These are phyloP conservation scores for Nipponacmea schrenckii DNA, from an alignment of 2,888 invertebrate species.

Conservation along the genomic window DNA sequence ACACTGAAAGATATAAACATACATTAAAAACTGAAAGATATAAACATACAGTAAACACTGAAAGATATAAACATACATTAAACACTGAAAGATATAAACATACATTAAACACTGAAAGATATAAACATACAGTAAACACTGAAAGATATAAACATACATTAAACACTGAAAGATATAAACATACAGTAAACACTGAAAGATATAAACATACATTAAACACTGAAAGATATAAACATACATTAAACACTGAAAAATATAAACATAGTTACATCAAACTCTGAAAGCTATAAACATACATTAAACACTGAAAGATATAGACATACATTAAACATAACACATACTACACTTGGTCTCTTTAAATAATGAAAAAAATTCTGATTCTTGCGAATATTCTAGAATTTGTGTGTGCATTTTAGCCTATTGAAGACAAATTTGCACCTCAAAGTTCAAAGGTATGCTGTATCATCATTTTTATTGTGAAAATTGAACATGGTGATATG, in stretches of 20 bases:
- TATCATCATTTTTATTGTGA: no score
- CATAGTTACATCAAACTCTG: slow-evolving; percentile 49
- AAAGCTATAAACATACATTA: slow-evolving; percentile 24
- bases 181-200: slow-evolving; percentile 44
- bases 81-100: slow-evolving; percentile 38
- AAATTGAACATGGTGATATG: no score
- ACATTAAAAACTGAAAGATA: slow-evolving; percentile 45
- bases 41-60: slow-evolving; percentile 38
- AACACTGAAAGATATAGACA: no score
- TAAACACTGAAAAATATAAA: no score
- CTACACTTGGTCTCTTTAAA: no score
- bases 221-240: slow-evolving; percentile 32
- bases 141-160: slow-evolving; percentile 27
- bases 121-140: slow-evolving; percentile 38
- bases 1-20: slow-evolving; percentile 38
- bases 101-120: slow-evolving; percentile 44
- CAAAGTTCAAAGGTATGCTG: no score
- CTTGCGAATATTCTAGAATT: no score
- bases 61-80: slow-evolving; percentile 33
- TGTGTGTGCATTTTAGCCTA: no score
- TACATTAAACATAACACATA: no score
- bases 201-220: slow-evolving; percentile 35
- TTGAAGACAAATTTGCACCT: no score
- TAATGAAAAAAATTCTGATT: no score
- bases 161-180: slow-evolving; percentile 43